phyloP scores from a whole-genome alignment of 2,888 invertebrate species.

The Drosophila mercatorum region DNA sequence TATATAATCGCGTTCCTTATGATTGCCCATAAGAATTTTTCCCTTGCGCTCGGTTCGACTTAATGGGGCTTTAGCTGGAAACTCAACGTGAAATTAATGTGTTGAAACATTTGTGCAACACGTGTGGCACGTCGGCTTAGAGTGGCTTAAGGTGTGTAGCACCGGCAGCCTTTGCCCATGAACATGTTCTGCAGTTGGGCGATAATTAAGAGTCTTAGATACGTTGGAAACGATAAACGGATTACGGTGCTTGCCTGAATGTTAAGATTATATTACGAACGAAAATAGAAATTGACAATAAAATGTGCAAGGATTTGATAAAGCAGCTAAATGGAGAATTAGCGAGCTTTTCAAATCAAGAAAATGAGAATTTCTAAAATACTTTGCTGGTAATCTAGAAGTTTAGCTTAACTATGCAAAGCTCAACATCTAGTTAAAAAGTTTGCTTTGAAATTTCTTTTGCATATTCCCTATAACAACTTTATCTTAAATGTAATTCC shows the following conservation, averaged over 20 bases:
- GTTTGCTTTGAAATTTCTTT: neutral
- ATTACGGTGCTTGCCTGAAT: conserved; percentile 21
- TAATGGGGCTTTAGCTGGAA: conserved; percentile 42
- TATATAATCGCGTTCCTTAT: conserved; percentile 43
- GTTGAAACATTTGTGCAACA: conserved; percentile 42
- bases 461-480: neutral
- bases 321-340: neutral
- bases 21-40: conserved; percentile 41
- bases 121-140: conserved; percentile 41
- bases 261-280: conserved; percentile 1
- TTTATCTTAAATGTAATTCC: neutral
- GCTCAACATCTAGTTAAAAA: neutral
- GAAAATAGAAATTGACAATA: conserved; percentile 1
- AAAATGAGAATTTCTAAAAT: neutral
- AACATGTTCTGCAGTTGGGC: conserved; percentile 5
- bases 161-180: neutral
- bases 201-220: conserved; percentile 37
- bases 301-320: neutral
- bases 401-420: neutral
- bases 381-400: neutral
- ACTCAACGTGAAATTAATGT: conserved; percentile 38
- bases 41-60: conserved; percentile 33
- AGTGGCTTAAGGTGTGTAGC: conserved; percentile 26
- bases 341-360: too few relatives aligned
- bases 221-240: conserved; percentile 22